Base-by-base conservation (phyloP, 2,888 invertebrate species). In the Leptopilina myrica region DNA sequence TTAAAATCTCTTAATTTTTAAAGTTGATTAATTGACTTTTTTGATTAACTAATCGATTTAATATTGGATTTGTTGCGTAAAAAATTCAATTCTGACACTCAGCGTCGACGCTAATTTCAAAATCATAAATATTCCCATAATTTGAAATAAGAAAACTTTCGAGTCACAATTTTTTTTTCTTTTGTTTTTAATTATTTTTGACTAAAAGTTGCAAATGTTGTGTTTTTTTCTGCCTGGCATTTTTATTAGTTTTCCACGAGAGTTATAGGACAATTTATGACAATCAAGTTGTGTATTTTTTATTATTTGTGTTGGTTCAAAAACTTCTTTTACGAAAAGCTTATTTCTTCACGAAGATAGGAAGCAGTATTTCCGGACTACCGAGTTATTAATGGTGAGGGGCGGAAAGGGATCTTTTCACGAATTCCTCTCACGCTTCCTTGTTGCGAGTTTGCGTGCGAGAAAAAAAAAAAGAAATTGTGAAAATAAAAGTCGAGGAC, bases 321-420 rank as follows among this genome's bases (percentile, higher is more conserved):
- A 69, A 69, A 26, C 14, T 69, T 14, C 67, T 46, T 53, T 66
- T 69, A 62, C 11, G 7, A 49, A 26, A 53, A 69, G 7, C 69
- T 69, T 69, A 49, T 69, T 69, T 69, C 69, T 69, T 20, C 12
- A 69, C 26, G 49, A 69, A 53, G 69, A 49, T 53, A 69, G 69
- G 69, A 53, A 69, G 14, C 26, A 69, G 69, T 69, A 69, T 69
- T 69, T 69, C 69, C 69, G 33, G 69, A 53, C 26, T 69, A 69
- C 53, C 69, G 53, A n/a, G 40, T 73, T 73, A 73, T 73, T 73
- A 73, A 73, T 73, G 56, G 73, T 26, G 56, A 73, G 73, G 53
- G 56, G 26, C 56, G 56, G 26, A 56, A 56, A n/a, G 73, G 56
- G n/a, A 62, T 56, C 56, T 73, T 73, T 73, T 73, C 73, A 33